These are phyloP conservation scores for Ptychadena robeensis DNA, from an alignment of 2,797 vertebrate species.

Conservation along the genomic window DNA sequence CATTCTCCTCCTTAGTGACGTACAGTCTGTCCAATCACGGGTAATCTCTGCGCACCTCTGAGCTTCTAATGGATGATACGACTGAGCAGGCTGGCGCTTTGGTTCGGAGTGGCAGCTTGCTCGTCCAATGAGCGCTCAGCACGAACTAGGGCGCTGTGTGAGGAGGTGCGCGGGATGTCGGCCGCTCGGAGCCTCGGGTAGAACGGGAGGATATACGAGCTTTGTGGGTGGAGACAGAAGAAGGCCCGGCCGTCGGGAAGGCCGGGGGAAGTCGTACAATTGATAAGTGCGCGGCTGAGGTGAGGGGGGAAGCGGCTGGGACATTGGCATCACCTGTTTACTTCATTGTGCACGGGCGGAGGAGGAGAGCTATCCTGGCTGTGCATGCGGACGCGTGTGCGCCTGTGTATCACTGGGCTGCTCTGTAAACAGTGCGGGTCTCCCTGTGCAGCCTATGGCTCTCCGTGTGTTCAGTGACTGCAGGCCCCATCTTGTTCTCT, in stretches of 20 bases:
- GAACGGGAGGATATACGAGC: constrained; percentile 30
- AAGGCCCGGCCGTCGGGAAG: neutral
- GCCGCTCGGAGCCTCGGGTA: constrained; percentile 44
- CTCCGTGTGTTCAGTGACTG: neutral
- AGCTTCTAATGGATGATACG: neutral
- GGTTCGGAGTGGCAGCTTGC: neutral
- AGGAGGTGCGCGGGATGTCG: constrained; percentile 56
- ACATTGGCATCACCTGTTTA: neutral
- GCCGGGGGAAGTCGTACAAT: neutral
- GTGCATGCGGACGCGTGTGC: neutral
- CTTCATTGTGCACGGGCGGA: neutral
- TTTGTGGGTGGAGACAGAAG: neutral
- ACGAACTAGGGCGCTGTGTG: constrained; percentile 43
- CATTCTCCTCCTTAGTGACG: constrained; percentile 19
- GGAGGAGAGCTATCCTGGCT: neutral
- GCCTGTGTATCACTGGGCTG: too few relatives aligned
- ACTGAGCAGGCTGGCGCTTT: neutral
- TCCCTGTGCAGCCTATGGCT: neutral
- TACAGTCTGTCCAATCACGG: neutral
- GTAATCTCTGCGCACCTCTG: too few relatives aligned
- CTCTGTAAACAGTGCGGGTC: too few relatives aligned
- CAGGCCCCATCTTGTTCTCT: neutral
- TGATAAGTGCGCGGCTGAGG: neutral
- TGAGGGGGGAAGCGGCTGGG: neutral
- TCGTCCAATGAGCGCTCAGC: constrained; percentile 40